Evolutionary conservation across 2,888 invertebrate species (phyloP).

Genomic region (Cerastis rubricosa): DNA sequence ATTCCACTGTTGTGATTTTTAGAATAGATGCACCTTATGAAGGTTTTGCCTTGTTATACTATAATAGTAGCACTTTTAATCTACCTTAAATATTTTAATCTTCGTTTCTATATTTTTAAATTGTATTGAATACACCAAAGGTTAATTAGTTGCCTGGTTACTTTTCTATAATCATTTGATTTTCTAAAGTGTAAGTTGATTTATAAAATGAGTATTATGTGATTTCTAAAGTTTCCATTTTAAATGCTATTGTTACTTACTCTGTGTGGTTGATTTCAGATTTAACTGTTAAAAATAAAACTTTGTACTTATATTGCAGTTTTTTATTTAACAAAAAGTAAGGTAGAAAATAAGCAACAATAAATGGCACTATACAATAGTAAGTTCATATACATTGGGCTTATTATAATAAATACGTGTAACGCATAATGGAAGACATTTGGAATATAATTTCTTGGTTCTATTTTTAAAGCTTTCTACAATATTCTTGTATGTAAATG

Average conservation of each 20-base stretch:
- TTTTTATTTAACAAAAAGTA: slow-evolving; percentile 55
- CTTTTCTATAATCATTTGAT: slow-evolving; percentile 68
- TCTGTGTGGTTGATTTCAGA: slow-evolving; percentile 81
- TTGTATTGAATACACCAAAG: slow-evolving; percentile 74
- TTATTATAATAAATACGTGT: slow-evolving; percentile 25
- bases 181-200: slow-evolving; percentile 69
- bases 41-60: slow-evolving; percentile 65
- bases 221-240: slow-evolving; percentile 72
- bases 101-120: slow-evolving; percentile 70
- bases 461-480: neutral
- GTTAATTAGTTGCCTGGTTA: slow-evolving; percentile 68
- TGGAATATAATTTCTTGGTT: slow-evolving; percentile 36
- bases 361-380: slow-evolving; percentile 41
- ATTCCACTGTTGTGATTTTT: slow-evolving; percentile 89
- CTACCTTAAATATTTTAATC: slow-evolving; percentile 66
- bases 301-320: slow-evolving; percentile 70
- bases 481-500: slow-evolving; percentile 18
- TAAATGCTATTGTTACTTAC: slow-evolving; percentile 77
- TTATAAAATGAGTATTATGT: slow-evolving; percentile 70
- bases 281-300: slow-evolving; percentile 84
- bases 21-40: slow-evolving; percentile 78
- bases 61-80: slow-evolving; percentile 67
- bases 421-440: slow-evolving; percentile 56
- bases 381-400: slow-evolving; percentile 30
- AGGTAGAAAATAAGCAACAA: slow-evolving; percentile 22